These are phyloP conservation scores for Atlantisia rogersi DNA, from an alignment of 2,113 vertebrate species.

Conservation along the genomic window DNA sequence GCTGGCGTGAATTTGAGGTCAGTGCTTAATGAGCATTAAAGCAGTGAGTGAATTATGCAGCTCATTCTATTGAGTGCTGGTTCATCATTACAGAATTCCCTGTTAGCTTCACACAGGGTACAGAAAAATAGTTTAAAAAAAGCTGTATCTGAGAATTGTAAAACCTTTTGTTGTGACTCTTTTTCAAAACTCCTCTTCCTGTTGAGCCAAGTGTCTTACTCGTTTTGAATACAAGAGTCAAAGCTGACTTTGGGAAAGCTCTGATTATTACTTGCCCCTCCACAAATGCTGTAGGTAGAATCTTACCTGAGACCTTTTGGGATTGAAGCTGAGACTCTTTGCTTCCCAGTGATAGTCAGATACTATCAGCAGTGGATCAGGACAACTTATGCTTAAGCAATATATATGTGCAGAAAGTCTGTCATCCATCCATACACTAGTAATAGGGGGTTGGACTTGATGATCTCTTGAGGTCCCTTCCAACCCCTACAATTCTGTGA, in stretches of 20 bases:
- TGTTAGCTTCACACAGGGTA: background rate
- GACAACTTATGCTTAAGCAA: background rate
- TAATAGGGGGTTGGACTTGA: no score
- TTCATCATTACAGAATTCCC: background rate
- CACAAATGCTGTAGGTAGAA: background rate
- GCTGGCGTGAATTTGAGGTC: background rate
- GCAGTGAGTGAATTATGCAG: background rate
- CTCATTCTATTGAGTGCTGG: background rate
- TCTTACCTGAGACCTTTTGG: background rate
- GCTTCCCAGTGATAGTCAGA: background rate
- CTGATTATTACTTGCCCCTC: background rate
- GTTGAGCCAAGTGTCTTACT: background rate
- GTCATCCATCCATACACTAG: background rate
- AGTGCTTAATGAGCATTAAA: background rate
- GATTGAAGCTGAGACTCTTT: background rate
- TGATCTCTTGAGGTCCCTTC: no score
- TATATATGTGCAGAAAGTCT: background rate
- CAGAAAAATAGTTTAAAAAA: background rate
- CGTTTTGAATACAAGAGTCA: background rate
- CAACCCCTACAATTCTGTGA: no score
- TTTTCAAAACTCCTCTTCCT: background rate
- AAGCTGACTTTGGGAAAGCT: background rate
- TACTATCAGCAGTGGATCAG: background rate
- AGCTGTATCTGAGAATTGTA: background rate
- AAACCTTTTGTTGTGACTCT: background rate